Conservation (phyloP, 2,113 vertebrate species). For the Nesoenas mayeri region DNA sequence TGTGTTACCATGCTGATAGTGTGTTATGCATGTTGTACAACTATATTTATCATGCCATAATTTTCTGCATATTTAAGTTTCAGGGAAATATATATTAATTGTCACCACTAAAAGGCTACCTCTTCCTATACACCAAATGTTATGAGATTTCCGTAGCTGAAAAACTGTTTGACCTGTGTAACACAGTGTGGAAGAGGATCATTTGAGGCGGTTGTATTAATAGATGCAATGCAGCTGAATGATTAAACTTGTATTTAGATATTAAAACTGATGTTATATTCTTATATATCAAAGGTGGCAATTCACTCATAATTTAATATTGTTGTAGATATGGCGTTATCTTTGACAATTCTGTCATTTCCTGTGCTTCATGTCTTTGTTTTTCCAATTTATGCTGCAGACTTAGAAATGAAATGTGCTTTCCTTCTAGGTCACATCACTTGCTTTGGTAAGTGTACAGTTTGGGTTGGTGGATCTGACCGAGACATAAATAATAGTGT, state of each 20-base stretch:
- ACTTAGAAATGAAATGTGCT: background rate
- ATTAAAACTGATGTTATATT: background rate
- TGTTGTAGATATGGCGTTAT: background rate
- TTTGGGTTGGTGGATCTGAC: background rate
- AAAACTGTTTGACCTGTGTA: background rate
- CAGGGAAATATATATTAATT: background rate
- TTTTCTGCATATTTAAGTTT: background rate
- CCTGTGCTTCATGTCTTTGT: background rate
- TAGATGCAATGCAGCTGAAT: fast-evolving
- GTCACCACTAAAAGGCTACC: background rate
- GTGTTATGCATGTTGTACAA: background rate
- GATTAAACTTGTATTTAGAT: background rate
- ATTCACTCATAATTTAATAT: background rate
- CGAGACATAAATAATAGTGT: background rate
- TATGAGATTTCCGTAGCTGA: background rate
- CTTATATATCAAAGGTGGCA: background rate
- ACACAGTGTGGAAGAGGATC: background rate
- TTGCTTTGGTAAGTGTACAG: background rate
- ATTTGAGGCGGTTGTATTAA: background rate
- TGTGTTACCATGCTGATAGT: background rate
- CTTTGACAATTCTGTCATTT: background rate
- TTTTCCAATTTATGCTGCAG: background rate
- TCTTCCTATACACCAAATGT: background rate
- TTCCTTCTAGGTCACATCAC: background rate
- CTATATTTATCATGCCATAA: background rate